Base-by-base conservation (phyloP, 2,888 invertebrate genomes). In the Drosophila anceps region DNA sequence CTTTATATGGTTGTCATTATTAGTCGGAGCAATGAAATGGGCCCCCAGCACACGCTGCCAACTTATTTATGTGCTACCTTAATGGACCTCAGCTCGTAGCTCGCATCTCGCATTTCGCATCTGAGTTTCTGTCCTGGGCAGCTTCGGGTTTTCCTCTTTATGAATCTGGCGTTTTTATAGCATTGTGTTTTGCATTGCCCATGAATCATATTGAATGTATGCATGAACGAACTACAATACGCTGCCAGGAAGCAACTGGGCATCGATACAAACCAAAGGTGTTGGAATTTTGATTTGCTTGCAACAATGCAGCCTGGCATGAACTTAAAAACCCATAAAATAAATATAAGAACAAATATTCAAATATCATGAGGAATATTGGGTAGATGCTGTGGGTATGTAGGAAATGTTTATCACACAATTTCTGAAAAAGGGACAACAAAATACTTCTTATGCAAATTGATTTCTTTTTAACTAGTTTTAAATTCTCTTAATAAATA, bases 1-100 rank as follows among this genome's bases (percentile, higher is more conserved):
- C 86, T 88, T 81, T 81, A 86, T 85, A 81, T 79, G 88, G 79
- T 69, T 88, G 89, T 88, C 89, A 89, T 89, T 88, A 88, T 88
- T 88, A 85, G 86, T 76, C 82, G 67, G 82, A 79, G 79, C 54
- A 87, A 82, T 75, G 39, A 87, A 89, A 85, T 79, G 85, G 70
- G 63, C 74, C 62, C 43, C 59, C 44, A 59, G 51, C 57, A 43
- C 33, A 39, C 18, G 65, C 81, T 73, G 69, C 76, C 87, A 76
- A 82, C 72, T 76, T 86, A 88, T 88, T 87, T 86, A 87, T 88
- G 87, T 67, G 84, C 84, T 86, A 81, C 86, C 81, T 87, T 88
- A 87, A 87, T 87, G 84, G 88, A 88, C 80, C 75, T 70, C 79
- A 43, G 60, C 73, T 54, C 41, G 35, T 35, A n/a, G n/a, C 5